Percentiles rank a stretch among this genome's conserved stretches.
Conservation (phyloP, 2,113 vertebrate species). For the Suricata suricatta region DNA sequence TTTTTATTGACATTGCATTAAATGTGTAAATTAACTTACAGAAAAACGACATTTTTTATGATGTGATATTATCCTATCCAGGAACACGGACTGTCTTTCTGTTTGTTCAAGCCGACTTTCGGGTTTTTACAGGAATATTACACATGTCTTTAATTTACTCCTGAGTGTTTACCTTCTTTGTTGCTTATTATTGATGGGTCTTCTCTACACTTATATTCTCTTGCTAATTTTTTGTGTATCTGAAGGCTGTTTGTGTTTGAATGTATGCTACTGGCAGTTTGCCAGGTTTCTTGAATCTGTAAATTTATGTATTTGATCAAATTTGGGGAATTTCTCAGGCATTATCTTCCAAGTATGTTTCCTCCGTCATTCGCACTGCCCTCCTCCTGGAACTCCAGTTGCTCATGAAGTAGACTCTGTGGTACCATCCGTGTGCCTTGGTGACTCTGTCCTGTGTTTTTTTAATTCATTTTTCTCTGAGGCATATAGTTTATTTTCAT, state of each 20-base stretch:
- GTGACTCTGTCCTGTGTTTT: not conserved
- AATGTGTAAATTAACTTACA: conserved; percentile 28
- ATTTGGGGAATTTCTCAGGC: conserved; percentile 15
- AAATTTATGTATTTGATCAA: not conserved
- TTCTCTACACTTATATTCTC: not conserved
- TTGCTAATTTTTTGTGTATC: not conserved
- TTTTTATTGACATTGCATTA: conserved; percentile 20
- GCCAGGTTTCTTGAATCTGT: not conserved
- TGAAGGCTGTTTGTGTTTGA: not conserved
- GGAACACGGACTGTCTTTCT: not conserved
- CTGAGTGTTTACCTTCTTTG: not conserved
- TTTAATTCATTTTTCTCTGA: not conserved
- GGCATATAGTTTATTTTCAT: not conserved
- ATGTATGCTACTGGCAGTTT: not conserved
- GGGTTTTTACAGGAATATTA: not conserved
- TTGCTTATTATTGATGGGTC: not conserved
- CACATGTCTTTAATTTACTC: not conserved
- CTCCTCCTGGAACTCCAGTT: not conserved
- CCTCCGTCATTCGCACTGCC: not conserved
- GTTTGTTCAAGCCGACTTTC: not conserved
- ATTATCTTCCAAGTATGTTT: conserved; percentile 20
- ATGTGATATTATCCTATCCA: not conserved
- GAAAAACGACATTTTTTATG: conserved; percentile 22
- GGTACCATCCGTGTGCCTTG: not conserved
- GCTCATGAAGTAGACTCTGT: not conserved